phyloP scores from a whole-genome alignment of 2,888 invertebrate genomes.

The Drosophila setosimentum region DNA sequence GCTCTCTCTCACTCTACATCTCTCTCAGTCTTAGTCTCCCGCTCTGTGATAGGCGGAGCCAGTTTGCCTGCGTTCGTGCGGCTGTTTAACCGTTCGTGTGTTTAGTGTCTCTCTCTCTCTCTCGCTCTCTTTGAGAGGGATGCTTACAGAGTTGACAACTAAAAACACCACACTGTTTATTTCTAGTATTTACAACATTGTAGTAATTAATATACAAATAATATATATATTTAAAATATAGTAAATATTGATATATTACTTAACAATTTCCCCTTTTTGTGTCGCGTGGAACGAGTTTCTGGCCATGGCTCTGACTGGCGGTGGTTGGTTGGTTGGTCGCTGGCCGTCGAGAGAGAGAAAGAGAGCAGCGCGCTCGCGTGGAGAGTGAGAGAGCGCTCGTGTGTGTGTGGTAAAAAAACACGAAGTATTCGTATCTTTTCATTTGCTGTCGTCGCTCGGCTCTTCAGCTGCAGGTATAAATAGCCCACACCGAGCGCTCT shows the following conservation, averaged over 20 bases:
- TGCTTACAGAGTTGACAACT: conserved; percentile 10
- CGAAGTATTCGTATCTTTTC: conserved; percentile 44
- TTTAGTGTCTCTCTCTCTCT: background rate
- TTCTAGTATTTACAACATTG: background rate
- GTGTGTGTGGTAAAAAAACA: conserved; percentile 8
- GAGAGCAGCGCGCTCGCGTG: conserved; percentile 17
- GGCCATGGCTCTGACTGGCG: conserved; percentile 31
- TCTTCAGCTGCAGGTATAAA: conserved; percentile 78
- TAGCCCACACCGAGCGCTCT: conserved; percentile 70
- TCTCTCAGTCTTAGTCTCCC: conserved; percentile 32
- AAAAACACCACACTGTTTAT: background rate
- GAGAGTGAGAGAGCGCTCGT: conserved; percentile 37
- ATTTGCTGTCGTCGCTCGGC: conserved; percentile 42
- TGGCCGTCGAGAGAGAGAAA: background rate
- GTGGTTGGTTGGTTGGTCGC: conserved; percentile 44
- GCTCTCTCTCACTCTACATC: conserved; percentile 9
- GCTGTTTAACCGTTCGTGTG: conserved; percentile 20
- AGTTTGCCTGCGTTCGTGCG: conserved; percentile 40
- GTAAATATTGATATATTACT: background rate
- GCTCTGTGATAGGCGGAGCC: conserved; percentile 61
- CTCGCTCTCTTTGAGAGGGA: conserved; percentile 19
- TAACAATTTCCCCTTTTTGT: conserved; percentile 33
- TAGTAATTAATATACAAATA: background rate
- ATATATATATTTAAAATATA: background rate
- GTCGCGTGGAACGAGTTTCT: conserved; percentile 46